phyloP scores from a whole-genome alignment of 2,113 vertebrate genomes.

The Mormoops blainvillei region DNA sequence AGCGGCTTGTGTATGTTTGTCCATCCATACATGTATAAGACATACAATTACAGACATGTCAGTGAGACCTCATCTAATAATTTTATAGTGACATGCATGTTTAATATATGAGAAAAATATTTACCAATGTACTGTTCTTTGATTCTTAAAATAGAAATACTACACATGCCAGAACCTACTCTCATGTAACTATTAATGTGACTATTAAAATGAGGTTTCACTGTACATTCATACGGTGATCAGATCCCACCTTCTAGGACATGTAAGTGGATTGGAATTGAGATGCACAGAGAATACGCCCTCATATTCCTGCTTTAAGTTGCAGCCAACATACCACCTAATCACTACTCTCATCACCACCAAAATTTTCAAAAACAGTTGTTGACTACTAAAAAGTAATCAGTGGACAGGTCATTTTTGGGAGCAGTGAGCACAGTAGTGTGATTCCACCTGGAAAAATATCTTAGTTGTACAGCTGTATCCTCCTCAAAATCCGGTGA shows the following conservation, averaged over 20 bases:
- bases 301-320: constrained; percentile 74
- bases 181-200: constrained; percentile 37
- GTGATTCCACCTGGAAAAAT: constrained; percentile 79
- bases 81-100: constrained; percentile 69
- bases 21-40: constrained; percentile 61
- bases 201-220: constrained; percentile 63
- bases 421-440: constrained; percentile 81
- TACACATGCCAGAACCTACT: constrained; percentile 40
- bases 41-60: background rate
- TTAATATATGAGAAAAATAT: constrained; percentile 47
- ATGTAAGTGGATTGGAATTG: constrained; percentile 60
- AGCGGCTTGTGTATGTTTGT: constrained; percentile 60
- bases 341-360: constrained; percentile 61
- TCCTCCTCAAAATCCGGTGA: constrained; percentile 85
- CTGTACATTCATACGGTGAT: background rate
- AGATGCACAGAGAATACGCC: constrained; percentile 48
- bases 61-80: constrained; percentile 58
- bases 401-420: constrained; percentile 68
- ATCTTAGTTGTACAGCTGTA: constrained; percentile 83
- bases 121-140: constrained; percentile 54
- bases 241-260: background rate
- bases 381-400: constrained; percentile 79
- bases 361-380: constrained; percentile 71
- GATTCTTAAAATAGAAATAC: constrained; percentile 65
- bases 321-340: constrained; percentile 70